Base-by-base conservation (phyloP, 2,113 vertebrate genomes). In the Vidua macroura region DNA sequence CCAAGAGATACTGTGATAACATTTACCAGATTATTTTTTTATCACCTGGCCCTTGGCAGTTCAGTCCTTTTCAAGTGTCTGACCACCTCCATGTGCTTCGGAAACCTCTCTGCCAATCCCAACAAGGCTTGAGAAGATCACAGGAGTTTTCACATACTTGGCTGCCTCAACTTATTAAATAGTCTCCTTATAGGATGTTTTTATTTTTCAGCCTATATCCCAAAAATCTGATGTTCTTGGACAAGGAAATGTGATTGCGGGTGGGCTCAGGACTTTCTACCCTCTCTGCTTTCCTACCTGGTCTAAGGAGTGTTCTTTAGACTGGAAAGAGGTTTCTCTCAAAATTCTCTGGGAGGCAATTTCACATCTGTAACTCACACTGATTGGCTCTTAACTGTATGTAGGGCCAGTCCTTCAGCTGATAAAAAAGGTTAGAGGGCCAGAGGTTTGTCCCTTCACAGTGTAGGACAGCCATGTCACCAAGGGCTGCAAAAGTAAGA, bases 111-210 rank as follows among this genome's bases (percentile, higher is more conserved):
- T 97, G 97, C 97, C 97, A 97, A 97, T 49, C 76, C 82, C 83
- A 97, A 94, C 93, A 97, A 96, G 83, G 37, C n/a, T 35, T 85
- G 81, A 83, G 89, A 94, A 96, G 95, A 97, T 97, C 96, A 96
- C 89, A 97, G 89, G 92, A 93, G 81, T 93, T 90, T 95, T 95
- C 86, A 70, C 77, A 83, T 96, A 96, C 94, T 97, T 97, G 96
- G 93, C 97, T 76, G 31, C 93, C 84, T 81, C 73, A 63, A 27
- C 67, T 88, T 96, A 96, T 96, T 97, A 97, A 96, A 95, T 86
- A 97, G 95, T 89, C 95, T 97, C 95, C 96, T 97, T 95, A 87
- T 96, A 97, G 93, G 96, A 97, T 97, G 96, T 97, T 97, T 98
- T 97, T 96, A 93, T 97, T 97, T 98, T 98, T 96, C 86, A 96